Evolutionary conservation across 2,888 invertebrate genomes (phyloP).

Genomic region (Danaus chrysippus): DNA sequence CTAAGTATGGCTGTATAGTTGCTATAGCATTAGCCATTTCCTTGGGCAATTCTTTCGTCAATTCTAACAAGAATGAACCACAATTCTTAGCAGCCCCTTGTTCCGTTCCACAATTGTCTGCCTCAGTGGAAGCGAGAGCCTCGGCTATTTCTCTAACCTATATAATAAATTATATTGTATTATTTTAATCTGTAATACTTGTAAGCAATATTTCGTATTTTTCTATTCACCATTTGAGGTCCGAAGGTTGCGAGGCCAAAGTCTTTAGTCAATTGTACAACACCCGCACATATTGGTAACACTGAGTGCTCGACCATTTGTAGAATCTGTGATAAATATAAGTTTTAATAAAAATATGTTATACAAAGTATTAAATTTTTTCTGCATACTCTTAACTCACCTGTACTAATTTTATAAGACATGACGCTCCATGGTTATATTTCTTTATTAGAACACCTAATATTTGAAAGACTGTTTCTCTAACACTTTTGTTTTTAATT

Average conservation of each 20-base stretch:
- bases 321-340: conserved; percentile 78
- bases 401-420: conserved; percentile 84
- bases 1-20: conserved; percentile 80
- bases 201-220: not conserved
- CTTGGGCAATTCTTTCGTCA: conserved; percentile 80
- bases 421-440: conserved; percentile 90
- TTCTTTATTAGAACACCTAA: conserved; percentile 89
- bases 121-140: conserved; percentile 77
- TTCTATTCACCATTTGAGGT: conserved; percentile 79
- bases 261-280: conserved; percentile 83
- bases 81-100: conserved; percentile 66
- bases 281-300: conserved; percentile 83
- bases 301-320: conserved; percentile 87
- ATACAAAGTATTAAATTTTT: too few species aligned
- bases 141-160: conserved; percentile 84
- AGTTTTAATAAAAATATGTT: not conserved
- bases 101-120: conserved; percentile 69
- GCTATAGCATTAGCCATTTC: conserved; percentile 80
- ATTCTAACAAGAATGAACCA: conserved; percentile 81
- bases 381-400: conserved; percentile 41
- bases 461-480: conserved; percentile 87
- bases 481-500: conserved; percentile 81
- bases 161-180: conserved; percentile 2
- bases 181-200: not conserved
- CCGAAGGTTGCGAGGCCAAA: conserved; percentile 84